Conservation (phyloP, 1,140 invertebrate genomes). For the Drosophila murphyi region DNA sequence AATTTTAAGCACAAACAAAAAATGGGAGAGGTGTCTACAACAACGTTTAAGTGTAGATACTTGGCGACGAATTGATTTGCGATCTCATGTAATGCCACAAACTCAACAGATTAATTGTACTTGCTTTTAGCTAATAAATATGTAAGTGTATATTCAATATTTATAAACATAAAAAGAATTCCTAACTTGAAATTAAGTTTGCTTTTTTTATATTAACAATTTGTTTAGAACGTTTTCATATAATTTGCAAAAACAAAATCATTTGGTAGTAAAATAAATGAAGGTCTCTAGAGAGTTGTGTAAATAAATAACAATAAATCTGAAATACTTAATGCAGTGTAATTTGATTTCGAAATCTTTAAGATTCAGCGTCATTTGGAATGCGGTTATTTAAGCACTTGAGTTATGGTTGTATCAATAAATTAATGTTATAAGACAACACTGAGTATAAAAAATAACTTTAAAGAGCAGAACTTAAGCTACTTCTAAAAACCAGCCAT, state of each 20-base stretch:
- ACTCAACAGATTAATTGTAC: constrained; percentile 23
- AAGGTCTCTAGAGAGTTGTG: constrained; percentile 30
- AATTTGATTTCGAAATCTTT: constrained; percentile 20
- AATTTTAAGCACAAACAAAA: constrained; percentile 14
- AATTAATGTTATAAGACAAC: constrained; percentile 1
- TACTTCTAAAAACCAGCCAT: neutral
- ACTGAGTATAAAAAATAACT: constrained; percentile 11
- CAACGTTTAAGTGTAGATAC: constrained; percentile 4
- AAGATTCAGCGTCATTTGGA: neutral
- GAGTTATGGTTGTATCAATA: constrained; percentile 43
- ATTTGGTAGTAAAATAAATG: constrained; percentile 15
- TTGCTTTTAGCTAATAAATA: constrained; percentile 39
- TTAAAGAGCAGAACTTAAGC: neutral
- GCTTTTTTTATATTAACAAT: neutral
- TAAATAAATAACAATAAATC: constrained; percentile 27
- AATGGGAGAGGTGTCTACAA: neutral
- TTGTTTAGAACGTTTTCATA: neutral
- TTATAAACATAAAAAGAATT: constrained; percentile 2
- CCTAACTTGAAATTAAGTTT: neutral
- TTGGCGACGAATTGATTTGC: constrained; percentile 6
- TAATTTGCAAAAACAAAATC: neutral
- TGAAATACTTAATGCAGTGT: neutral
- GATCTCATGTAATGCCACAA: constrained; percentile 23
- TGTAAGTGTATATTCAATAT: constrained; percentile 40
- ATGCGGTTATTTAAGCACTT: constrained; percentile 23